Percentiles rank a stretch among this genome's conserved stretches.
Conservation (phyloP, 2,113 vertebrate species). For the Zosterops pallidus region DNA sequence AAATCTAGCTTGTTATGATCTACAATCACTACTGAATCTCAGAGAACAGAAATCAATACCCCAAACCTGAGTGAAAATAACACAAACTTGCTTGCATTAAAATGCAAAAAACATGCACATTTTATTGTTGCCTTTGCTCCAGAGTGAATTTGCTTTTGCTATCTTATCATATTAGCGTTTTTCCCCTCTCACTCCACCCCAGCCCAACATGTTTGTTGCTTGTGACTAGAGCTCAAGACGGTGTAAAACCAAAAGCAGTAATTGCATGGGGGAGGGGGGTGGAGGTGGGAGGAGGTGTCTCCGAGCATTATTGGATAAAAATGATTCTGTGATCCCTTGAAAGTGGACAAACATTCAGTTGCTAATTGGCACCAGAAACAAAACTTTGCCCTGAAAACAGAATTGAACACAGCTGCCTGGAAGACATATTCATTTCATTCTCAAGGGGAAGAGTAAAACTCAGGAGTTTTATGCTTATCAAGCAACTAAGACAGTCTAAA, state of each 20-base stretch:
- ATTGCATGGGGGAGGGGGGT: not conserved
- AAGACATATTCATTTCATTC: conserved; percentile 43
- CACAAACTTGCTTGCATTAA: not conserved
- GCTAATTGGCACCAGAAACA: conserved; percentile 36
- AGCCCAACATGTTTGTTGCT: not conserved
- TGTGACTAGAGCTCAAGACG: not conserved
- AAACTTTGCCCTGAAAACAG: not conserved
- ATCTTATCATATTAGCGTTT: not conserved
- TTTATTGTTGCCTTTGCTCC: not conserved
- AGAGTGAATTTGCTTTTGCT: conserved; percentile 4
- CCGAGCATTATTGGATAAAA: conserved; percentile 21
- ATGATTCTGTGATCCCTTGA: not conserved
- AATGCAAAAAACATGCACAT: not conserved
- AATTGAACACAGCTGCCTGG: conserved; percentile 22
- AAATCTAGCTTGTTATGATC: not conserved
- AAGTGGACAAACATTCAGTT: not conserved
- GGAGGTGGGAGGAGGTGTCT: too few species aligned
- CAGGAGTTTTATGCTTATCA: conserved; percentile 52
- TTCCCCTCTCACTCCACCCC: not conserved
- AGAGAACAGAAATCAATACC: not conserved
- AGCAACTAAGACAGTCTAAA: conserved; percentile 13
- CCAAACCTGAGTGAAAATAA: not conserved
- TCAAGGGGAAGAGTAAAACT: conserved; percentile 1
- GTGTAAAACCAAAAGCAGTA: not conserved
- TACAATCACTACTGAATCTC: not conserved